Evolutionary conservation across 2,888 invertebrate genomes (phyloP).

Genomic region (Deroplatys truncata): DNA sequence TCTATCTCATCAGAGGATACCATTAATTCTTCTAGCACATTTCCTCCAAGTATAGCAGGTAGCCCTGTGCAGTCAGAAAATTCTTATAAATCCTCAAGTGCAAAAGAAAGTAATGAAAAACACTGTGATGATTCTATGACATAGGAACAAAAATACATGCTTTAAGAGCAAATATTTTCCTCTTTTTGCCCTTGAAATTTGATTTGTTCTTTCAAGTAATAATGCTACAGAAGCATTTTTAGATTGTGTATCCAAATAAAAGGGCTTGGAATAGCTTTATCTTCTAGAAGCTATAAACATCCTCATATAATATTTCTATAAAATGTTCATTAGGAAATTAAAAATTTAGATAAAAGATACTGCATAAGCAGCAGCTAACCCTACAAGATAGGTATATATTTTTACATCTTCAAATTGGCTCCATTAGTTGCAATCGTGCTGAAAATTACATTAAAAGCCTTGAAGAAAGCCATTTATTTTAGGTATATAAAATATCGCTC

Average conservation of each 20-base stretch:
- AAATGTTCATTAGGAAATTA: not conserved
- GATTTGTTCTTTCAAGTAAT: not conserved
- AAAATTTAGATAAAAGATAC: not conserved
- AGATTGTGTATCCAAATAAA: not conserved
- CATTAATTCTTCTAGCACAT: not conserved
- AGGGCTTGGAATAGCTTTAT: not conserved
- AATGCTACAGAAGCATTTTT: not conserved
- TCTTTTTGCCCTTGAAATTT: no score
- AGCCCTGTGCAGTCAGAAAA: not conserved
- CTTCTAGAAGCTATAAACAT: not conserved
- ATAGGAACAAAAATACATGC: not conserved
- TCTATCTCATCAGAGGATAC: not conserved
- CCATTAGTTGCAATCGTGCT: not conserved
- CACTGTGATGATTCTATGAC: not conserved
- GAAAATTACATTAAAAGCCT: no score
- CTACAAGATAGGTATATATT: not conserved
- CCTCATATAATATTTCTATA: not conserved
- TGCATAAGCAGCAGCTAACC: not conserved
- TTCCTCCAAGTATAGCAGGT: not conserved
- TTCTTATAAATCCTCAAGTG: not conserved
- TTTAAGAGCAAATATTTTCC: not conserved
- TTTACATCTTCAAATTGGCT: not conserved
- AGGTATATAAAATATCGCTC: no score
- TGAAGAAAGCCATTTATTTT: no score
- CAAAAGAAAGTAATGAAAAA: not conserved